Evolutionary conservation across 2,113 vertebrate species (phyloP).

Genomic region (Leucoraja erinaceus): DNA sequence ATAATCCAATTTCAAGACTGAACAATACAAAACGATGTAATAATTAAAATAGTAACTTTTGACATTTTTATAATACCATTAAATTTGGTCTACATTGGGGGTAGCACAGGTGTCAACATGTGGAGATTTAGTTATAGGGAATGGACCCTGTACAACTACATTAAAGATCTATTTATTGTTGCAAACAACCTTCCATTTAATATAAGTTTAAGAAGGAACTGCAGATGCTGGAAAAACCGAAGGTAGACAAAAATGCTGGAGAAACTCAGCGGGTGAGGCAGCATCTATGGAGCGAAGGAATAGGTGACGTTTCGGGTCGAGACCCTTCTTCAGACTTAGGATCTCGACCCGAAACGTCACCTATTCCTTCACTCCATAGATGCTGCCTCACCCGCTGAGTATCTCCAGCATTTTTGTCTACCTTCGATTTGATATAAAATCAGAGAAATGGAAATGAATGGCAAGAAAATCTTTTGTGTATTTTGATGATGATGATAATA

Average conservation of each 20-base stretch:
- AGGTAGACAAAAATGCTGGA: too few species aligned
- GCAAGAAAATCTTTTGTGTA: background rate
- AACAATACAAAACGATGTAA: background rate
- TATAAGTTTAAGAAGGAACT: too few species aligned
- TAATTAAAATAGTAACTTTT: background rate
- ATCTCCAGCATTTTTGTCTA: too few species aligned
- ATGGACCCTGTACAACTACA: background rate
- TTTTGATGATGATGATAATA: background rate
- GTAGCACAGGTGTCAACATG: background rate
- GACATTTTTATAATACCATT: background rate
- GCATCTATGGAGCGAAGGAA: too few species aligned
- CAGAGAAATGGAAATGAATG: background rate
- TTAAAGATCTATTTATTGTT: background rate
- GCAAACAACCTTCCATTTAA: background rate
- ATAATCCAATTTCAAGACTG: background rate
- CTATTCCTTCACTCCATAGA: too few species aligned
- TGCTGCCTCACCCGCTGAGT: too few species aligned
- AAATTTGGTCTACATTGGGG: too few species aligned
- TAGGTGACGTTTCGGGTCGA: too few species aligned
- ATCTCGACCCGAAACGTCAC: too few species aligned
- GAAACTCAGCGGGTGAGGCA: too few species aligned
- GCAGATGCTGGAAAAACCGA: too few species aligned
- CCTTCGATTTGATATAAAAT: background rate
- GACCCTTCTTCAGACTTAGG: too few species aligned
- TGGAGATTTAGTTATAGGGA: background rate